A percentile compares a stretch with the other conserved stretches of the same genome.
These are phyloP conservation scores for Hepsetus odoe DNA, from an alignment of 2,113 vertebrate species.

Conservation along the genomic window DNA sequence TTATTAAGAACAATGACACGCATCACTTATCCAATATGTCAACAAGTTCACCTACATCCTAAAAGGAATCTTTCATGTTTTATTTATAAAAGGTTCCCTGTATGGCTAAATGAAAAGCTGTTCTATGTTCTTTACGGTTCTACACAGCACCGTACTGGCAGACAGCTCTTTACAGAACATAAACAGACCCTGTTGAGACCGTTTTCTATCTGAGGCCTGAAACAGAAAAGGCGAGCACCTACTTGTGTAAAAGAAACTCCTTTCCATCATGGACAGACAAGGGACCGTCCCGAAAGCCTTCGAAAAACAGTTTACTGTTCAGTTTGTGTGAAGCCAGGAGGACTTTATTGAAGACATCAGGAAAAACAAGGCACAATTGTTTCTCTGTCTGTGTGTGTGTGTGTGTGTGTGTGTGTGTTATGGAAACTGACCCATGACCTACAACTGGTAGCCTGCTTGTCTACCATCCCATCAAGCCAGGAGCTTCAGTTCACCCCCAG, in stretches of 20 bases:
- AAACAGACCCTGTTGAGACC: neutral
- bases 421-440: neutral
- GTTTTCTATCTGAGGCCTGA: neutral
- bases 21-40: neutral
- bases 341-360: too few species aligned
- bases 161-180: too few species aligned
- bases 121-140: too few species aligned
- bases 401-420: neutral
- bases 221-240: neutral
- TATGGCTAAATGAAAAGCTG: too few species aligned
- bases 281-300: constrained; percentile 3
- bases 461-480: too few species aligned
- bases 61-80: too few species aligned
- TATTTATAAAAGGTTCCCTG: too few species aligned
- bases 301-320: neutral
- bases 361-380: too few species aligned
- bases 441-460: too few species aligned
- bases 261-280: constrained; percentile 22
- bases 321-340: neutral
- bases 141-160: too few species aligned
- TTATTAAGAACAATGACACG: neutral
- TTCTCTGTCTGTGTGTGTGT: too few species aligned
- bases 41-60: neutral
- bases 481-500: too few species aligned
- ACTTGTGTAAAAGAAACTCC: constrained; percentile 61